Evolutionary conservation across 2,888 invertebrate genomes (phyloP).

Genomic region (Aradus depressus): DNA sequence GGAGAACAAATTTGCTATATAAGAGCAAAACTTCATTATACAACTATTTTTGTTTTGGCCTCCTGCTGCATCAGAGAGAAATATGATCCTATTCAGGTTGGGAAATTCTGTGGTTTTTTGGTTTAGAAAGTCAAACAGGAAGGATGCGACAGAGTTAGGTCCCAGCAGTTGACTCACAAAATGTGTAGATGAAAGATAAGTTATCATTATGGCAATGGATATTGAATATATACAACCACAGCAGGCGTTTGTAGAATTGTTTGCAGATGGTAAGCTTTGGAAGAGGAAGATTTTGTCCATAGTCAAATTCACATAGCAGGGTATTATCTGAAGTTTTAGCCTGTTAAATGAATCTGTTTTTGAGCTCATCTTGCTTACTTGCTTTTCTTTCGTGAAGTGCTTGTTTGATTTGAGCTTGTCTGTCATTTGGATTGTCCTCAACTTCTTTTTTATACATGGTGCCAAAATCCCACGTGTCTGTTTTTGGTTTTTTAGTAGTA

Average conservation of each 20-base stretch:
- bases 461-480: constrained; percentile 28
- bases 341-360: constrained; percentile 7
- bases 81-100: no score
- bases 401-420: constrained; percentile 15
- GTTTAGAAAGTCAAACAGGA: no score
- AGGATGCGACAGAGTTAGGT: no score
- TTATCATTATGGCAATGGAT: constrained; percentile 27
- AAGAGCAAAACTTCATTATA: no score
- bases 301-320: constrained; percentile 28
- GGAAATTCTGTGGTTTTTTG: no score
- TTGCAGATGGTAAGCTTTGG: constrained; percentile 23
- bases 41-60: no score
- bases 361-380: constrained; percentile 5
- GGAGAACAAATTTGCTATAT: no score
- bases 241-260: constrained; percentile 27
- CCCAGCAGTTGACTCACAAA: no score
- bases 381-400: constrained; percentile 17
- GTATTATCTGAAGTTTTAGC: constrained; percentile 14
- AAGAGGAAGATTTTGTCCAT: constrained; percentile 28
- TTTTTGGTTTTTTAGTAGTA: constrained; percentile 19
- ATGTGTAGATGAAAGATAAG: no score
- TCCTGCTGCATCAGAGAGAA: no score
- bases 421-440: constrained; percentile 22
- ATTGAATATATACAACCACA: constrained; percentile 28
- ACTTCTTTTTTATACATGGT: constrained; percentile 20